phyloP scores from a whole-genome alignment of 2,888 invertebrate genomes.

The Volucella inanis region DNA sequence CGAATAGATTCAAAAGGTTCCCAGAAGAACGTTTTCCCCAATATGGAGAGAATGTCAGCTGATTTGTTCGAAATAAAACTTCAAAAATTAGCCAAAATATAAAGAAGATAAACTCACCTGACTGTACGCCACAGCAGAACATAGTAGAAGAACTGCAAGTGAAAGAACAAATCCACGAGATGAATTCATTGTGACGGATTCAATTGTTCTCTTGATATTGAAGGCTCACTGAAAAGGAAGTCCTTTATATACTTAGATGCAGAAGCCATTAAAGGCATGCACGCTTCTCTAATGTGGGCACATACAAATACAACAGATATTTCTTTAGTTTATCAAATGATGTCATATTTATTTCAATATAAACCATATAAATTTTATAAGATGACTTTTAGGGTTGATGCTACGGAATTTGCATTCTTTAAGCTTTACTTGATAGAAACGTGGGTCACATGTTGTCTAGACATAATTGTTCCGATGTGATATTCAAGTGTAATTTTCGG shows the following conservation, averaged over 20 bases:
- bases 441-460: too few relatives aligned
- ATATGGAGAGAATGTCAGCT: slow-evolving; percentile 56
- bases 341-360: too few relatives aligned
- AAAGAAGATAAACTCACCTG: slow-evolving; percentile 36
- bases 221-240: neutral
- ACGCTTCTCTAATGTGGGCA: too few relatives aligned
- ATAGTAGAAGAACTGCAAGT: slow-evolving; percentile 24
- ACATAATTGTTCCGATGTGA: too few relatives aligned
- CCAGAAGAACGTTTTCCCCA: slow-evolving; percentile 49
- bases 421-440: too few relatives aligned
- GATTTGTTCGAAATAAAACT: neutral
- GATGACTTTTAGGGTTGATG: too few relatives aligned
- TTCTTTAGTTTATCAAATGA: too few relatives aligned
- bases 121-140: slow-evolving; percentile 27
- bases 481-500: too few relatives aligned
- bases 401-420: too few relatives aligned
- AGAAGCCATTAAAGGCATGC: too few relatives aligned
- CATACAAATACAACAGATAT: too few relatives aligned
- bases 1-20: slow-evolving; percentile 14
- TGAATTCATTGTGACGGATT: slow-evolving; percentile 44
- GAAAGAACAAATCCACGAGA: slow-evolving; percentile 32
- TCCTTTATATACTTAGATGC: slow-evolving; percentile 42
- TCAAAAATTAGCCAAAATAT: neutral
- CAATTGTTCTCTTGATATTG: neutral
- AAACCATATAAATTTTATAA: too few relatives aligned